Evolutionary conservation across 2,113 vertebrate genomes (phyloP).

Genomic region (Phyllostomus hastatus): DNA sequence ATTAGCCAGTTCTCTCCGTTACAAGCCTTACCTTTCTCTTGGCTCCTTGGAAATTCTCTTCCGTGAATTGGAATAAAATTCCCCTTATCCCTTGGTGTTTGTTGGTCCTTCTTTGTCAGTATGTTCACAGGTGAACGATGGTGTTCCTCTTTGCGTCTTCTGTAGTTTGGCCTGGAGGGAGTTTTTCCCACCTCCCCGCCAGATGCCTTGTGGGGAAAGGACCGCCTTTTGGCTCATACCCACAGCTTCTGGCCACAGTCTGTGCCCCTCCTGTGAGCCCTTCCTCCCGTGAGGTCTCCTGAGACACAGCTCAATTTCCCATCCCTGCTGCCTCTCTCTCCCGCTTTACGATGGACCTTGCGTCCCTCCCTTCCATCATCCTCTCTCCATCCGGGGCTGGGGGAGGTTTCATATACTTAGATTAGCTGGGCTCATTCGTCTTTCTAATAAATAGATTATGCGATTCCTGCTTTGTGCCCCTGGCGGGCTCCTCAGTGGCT

Average conservation of each 20-base stretch:
- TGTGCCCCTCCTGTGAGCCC: fast-evolving
- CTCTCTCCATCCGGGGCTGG: fast-evolving
- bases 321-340: fast-evolving
- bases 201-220: background rate
- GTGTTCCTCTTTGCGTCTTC: background rate
- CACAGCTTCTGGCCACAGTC: fast-evolving
- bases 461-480: background rate
- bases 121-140: fast-evolving
- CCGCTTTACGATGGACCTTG: fast-evolving
- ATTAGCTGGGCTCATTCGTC: fast-evolving
- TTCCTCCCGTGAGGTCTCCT: too few relatives aligned
- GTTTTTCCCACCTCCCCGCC: fast-evolving
- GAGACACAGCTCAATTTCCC: fast-evolving
- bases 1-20: fast-evolving
- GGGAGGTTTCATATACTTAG: fast-evolving
- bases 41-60: background rate
- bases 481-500: fast-evolving
- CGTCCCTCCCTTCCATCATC: fast-evolving
- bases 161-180: fast-evolving
- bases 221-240: fast-evolving
- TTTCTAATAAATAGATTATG: background rate
- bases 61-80: background rate
- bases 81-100: too few relatives aligned
- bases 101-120: background rate
- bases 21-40: background rate